Base-by-base conservation (phyloP, 2,113 vertebrate genomes). In the Colistium nudipinnis region DNA sequence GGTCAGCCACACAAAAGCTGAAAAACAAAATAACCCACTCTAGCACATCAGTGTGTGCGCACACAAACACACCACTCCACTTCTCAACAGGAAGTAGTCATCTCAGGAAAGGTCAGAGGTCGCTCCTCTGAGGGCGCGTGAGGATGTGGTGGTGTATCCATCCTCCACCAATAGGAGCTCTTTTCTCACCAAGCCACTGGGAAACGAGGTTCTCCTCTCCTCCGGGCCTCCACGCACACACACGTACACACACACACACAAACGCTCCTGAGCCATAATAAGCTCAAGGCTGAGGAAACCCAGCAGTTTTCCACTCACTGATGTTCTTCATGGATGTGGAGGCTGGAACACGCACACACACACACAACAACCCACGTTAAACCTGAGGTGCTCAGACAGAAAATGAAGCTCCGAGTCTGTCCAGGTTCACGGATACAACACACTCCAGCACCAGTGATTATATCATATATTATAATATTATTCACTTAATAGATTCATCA, bases 1-100 rank as follows among this genome's bases (percentile, higher is more conserved):
- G n/a, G n/a, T n/a, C n/a, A n/a, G n/a, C n/a, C n/a, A n/a, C n/a
- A n/a, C n/a, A n/a, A n/a, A n/a, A n/a, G n/a, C n/a, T n/a, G n/a
- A n/a, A n/a, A n/a, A n/a, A n/a, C n/a, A n/a, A n/a, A n/a, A n/a
- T n/a, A n/a, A n/a, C n/a, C n/a, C n/a, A n/a, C n/a, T n/a, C n/a
- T n/a, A n/a, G n/a, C n/a, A n/a, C n/a, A n/a, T n/a, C n/a, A n/a
- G 41, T 19, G 17, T 44, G 14, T 39, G 14, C 39, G 11, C 10
- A 65, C 57, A 20, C 19, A 62, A 14, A 43, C 8, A 54, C 55
- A 56, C 4, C 19, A 70, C 56, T 22, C 62, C 3, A 13, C 70
- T 47, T 60, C 43, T 63, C 55, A 74, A 73, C 70, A 82, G 81
- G 82, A 91, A 85, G 81, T 43, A 76, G 71, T 74, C 81, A 78